Evolutionary conservation across 1,140 invertebrate genomes (phyloP), one percentile per base, ranked within the genome.

Genomic region (Grapholita molesta): DNA sequence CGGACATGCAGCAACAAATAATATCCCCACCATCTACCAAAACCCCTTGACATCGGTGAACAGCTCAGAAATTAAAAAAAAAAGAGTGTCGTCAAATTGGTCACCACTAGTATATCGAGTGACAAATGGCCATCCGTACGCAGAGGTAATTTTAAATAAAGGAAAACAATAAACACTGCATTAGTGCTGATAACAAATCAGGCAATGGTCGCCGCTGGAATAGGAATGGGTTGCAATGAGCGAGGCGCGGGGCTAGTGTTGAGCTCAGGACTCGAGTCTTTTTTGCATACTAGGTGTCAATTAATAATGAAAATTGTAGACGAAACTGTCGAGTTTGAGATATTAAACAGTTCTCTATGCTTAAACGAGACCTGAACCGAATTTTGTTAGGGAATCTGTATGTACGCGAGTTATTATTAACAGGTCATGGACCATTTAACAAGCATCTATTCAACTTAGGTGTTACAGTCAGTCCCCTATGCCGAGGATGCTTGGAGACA

Each of bases 181-280:
- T 78, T 74, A 80, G 74, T 71, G 25, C 71, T 74, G 69, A 79
- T 79, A 77, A 79, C 77, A 83, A 78, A 80, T 80, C 73, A 77
- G 72, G 69, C 55, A 12, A 18, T 48, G 68, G 32, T 71, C 73
- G 76, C 52, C 42, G 32, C 11, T 61, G 30, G 81, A 78, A 83
- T 83, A 77, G 74, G 74, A 83, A 83, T 79, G 30, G 67, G 65
- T 23, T 48, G 32, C 65, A 83, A 80, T 79, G 73, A 80, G 65
- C 38, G 55, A 53, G 69, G 28, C 32, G 48, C 68, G 57, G 25
- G 24, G n/a, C 21, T 57, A 73, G 72, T 75, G 75, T 78, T 42
- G 38, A 5, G 38, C 9, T 3, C 11, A 42, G 38, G n/a, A 42
- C 0, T 42, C n/a, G 1, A 18, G 1, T 42, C n/a, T 42, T 15